A percentile compares a stretch with the other conserved stretches of the same genome.
These are phyloP conservation scores for Ammospiza maritima DNA, from an alignment of 2,797 vertebrate genomes.

Conservation along the genomic window DNA sequence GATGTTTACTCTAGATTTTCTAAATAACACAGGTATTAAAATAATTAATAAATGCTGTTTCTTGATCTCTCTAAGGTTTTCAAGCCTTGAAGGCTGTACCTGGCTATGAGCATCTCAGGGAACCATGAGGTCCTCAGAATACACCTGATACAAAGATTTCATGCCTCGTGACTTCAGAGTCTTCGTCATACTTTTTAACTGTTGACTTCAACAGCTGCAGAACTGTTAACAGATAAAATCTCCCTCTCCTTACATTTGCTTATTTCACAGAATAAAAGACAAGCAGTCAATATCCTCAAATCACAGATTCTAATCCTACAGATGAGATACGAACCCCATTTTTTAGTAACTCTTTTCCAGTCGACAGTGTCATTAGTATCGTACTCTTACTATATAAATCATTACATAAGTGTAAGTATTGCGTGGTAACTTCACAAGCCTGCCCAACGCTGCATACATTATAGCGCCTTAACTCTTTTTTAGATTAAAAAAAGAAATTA, in stretches of 20 bases:
- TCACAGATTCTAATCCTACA: neutral
- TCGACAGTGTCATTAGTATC: neutral
- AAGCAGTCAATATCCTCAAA: neutral
- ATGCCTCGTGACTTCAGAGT: rapidly evolving
- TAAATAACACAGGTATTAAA: neutral
- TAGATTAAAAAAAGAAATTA: too few relatives aligned
- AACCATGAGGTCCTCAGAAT: neutral
- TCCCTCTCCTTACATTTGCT: neutral
- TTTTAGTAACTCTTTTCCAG: neutral
- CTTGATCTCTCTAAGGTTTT: neutral
- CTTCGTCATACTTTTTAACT: neutral
- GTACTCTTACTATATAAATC: neutral
- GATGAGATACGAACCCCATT: rapidly evolving
- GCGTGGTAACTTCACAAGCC: neutral
- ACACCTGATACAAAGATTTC: neutral
- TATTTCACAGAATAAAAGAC: neutral
- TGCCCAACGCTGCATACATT: neutral
- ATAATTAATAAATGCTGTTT: neutral
- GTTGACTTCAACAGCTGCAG: neutral
- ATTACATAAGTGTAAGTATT: neutral
- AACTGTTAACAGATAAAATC: neutral
- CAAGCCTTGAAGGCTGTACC: neutral
- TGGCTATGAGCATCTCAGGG: neutral
- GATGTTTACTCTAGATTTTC: neutral
- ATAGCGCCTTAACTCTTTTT: rapidly evolving